Percentiles rank a stretch among this genome's conserved stretches.
phyloP scores from a whole-genome alignment of 1,140 invertebrate species.

The Hylyphantes graminicola region DNA sequence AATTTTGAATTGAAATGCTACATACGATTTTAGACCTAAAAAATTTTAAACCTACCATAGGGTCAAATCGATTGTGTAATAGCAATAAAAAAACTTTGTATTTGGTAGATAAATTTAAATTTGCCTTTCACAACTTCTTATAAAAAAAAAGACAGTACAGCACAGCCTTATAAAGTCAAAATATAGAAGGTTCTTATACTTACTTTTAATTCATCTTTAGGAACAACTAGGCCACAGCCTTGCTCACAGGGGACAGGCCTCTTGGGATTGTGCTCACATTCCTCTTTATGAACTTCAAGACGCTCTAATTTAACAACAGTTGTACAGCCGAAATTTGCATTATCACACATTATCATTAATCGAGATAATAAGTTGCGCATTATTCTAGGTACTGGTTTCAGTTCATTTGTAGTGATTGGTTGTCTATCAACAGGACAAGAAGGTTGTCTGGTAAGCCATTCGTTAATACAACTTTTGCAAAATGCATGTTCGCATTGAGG shows the following conservation, averaged over 20 bases:
- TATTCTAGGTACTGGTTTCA: slow-evolving; percentile 91
- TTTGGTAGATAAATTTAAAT: too few species aligned
- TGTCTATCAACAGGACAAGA: slow-evolving; percentile 94
- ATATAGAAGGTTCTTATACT: slow-evolving; percentile 21
- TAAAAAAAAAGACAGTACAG: neutral
- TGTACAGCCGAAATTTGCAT: slow-evolving; percentile 86
- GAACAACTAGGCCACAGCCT: slow-evolving; percentile 92
- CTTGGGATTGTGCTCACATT: slow-evolving; percentile 95
- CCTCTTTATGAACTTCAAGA: slow-evolving; percentile 83
- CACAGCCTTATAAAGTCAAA: neutral
- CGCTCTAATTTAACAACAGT: slow-evolving; percentile 87
- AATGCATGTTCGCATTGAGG: slow-evolving; percentile 96
- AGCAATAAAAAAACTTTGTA: too few species aligned
- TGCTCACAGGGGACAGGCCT: slow-evolving; percentile 90
- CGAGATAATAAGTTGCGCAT: slow-evolving; percentile 89
- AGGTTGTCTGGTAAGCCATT: slow-evolving; percentile 92
- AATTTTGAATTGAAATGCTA: too few species aligned
- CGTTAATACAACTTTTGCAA: slow-evolving; percentile 90
- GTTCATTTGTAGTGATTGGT: slow-evolving; percentile 84
- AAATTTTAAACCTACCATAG: too few species aligned
- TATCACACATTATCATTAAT: slow-evolving; percentile 90
- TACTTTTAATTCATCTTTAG: slow-evolving; percentile 91
- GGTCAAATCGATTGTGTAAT: too few species aligned
- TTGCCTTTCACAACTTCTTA: too few species aligned
- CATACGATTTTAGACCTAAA: too few species aligned